phyloP scores from a whole-genome alignment of 2,113 vertebrate genomes.

The Galbula dea region DNA sequence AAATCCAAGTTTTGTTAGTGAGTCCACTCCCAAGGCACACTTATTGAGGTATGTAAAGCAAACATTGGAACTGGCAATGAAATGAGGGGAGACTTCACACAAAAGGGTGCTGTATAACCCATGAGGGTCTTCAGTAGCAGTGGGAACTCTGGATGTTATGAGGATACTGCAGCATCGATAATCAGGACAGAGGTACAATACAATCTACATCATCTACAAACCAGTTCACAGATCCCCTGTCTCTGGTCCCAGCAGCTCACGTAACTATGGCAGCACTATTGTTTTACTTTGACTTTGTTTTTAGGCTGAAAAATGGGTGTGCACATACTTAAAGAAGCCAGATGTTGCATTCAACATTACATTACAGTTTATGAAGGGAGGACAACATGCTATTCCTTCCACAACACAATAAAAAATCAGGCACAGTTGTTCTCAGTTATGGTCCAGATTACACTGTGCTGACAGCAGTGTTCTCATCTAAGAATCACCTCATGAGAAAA shows the following conservation, averaged over 20 bases:
- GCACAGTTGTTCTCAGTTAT: not conserved
- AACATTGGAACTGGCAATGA: not conserved
- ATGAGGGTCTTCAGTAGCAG: not conserved
- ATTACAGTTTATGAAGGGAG: not conserved
- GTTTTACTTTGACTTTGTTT: not conserved
- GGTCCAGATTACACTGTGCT: not conserved
- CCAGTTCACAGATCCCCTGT: not conserved
- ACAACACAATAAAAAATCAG: not conserved
- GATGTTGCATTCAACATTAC: not conserved
- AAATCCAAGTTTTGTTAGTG: constrained; percentile 41
- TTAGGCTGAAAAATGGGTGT: not conserved
- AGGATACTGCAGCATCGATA: not conserved
- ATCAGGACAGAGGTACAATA: not conserved
- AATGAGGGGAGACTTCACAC: not conserved
- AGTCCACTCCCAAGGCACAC: not conserved
- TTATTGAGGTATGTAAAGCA: not conserved
- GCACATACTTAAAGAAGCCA: not conserved
- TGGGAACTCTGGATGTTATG: not conserved
- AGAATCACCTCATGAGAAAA: not conserved
- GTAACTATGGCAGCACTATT: not conserved
- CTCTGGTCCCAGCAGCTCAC: not conserved
- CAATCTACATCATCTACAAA: not conserved
- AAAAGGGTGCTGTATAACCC: not conserved
- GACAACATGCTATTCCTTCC: not conserved
- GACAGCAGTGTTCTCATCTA: not conserved